phyloP scores from a whole-genome alignment of 2,888 invertebrate genomes.

The Lithophane leautieri region DNA sequence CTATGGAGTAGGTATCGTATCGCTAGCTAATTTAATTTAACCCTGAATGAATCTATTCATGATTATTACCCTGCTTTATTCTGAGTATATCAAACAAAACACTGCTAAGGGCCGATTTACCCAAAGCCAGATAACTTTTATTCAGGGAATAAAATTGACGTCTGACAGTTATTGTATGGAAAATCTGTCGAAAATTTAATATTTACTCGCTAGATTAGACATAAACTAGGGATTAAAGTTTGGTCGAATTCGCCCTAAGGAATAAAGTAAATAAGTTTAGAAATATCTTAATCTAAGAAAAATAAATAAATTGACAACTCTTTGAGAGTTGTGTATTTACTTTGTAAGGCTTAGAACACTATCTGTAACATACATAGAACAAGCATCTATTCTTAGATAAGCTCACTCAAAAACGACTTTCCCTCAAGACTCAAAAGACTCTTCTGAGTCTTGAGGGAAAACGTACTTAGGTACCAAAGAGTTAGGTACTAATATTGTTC shows the following conservation, averaged over 20 bases:
- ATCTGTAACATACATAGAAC: conserved; percentile 16
- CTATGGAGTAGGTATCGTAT: no score
- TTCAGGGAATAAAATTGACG: no score
- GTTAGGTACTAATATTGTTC: no score
- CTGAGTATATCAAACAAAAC: background rate
- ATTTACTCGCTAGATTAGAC: no score
- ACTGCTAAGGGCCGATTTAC: no score
- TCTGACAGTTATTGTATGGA: no score
- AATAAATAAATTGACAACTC: no score
- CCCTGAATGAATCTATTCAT: background rate
- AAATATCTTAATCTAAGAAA: conserved; percentile 9
- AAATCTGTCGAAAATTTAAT: no score
- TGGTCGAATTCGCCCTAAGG: no score
- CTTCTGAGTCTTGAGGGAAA: background rate
- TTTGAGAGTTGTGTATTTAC: conserved; percentile 6
- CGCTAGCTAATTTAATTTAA: no score
- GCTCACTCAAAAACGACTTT: conserved; percentile 12
- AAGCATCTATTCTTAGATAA: conserved; percentile 39
- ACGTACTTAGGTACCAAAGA: background rate
- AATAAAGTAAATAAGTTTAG: conserved; percentile 9
- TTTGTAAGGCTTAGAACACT: conserved; percentile 10
- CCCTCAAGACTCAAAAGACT: background rate
- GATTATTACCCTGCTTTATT: background rate
- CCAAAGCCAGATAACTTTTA: no score
- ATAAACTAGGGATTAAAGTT: no score